Conservation (phyloP, 1,140 invertebrate species). For the Melitaea cinxia region DNA sequence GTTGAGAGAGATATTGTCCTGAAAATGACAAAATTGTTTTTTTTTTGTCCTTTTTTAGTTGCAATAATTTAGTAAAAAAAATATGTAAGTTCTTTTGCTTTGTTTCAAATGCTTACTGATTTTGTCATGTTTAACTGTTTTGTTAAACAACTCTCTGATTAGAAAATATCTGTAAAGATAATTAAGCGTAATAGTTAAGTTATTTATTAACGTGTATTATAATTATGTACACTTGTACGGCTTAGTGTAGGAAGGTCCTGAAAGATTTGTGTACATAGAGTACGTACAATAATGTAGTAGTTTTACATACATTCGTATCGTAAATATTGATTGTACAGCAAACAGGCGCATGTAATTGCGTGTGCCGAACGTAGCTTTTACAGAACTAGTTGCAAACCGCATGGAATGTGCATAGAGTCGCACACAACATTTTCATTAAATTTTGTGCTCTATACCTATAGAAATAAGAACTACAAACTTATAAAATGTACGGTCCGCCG, state of each 20-base stretch:
- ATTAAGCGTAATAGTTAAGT: too few species aligned
- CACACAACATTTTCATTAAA: slow-evolving; percentile 7
- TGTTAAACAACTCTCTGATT: too few species aligned
- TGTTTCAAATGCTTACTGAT: too few species aligned
- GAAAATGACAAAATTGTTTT: too few species aligned
- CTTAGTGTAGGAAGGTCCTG: slow-evolving; percentile 11
- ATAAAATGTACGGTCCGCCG: slow-evolving; percentile 17
- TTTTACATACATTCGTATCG: slow-evolving; percentile 61
- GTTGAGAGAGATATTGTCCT: too few species aligned
- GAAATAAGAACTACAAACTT: slow-evolving; percentile 14
- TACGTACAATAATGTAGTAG: slow-evolving; percentile 55
- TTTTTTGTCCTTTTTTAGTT: too few species aligned
- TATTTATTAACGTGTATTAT: background rate
- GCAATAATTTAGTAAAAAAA: too few species aligned
- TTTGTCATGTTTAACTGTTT: too few species aligned
- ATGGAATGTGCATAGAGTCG: slow-evolving; percentile 53
- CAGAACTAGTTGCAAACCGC: slow-evolving; percentile 78
- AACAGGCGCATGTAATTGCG: slow-evolving; percentile 77
- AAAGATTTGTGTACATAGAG: slow-evolving; percentile 26
- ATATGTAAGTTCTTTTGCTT: too few species aligned
- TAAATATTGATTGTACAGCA: slow-evolving; percentile 76
- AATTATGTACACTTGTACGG: slow-evolving; percentile 4
- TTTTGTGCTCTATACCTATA: slow-evolving; percentile 12
- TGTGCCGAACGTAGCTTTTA: slow-evolving; percentile 75
- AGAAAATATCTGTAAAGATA: too few species aligned